These are phyloP conservation scores for Noturus placidus DNA, from an alignment of 2,113 vertebrate species.

Conservation along the genomic window DNA sequence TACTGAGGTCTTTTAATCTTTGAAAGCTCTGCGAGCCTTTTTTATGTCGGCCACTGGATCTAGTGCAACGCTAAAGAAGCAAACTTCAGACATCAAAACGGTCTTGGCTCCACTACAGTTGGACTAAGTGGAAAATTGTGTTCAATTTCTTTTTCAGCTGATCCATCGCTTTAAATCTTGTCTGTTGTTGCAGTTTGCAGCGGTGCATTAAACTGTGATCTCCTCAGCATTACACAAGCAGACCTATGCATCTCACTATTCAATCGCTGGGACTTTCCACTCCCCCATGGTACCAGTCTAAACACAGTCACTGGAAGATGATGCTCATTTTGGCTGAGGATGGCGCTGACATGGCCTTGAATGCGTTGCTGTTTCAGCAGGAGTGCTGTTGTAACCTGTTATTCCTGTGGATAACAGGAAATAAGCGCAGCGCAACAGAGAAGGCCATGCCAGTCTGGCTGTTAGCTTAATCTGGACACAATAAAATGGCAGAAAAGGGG, in stretches of 20 bases:
- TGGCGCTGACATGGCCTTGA: slow-evolving; percentile 8
- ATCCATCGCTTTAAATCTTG: slow-evolving; percentile 17
- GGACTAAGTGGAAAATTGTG: background rate
- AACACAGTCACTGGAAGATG: slow-evolving; percentile 19
- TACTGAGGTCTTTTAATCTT: background rate
- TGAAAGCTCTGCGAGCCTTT: background rate
- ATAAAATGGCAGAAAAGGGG: background rate
- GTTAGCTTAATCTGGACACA: background rate
- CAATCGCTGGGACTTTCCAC: slow-evolving; percentile 12
- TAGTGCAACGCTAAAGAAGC: background rate
- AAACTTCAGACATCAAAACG: background rate
- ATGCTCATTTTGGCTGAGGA: slow-evolving; percentile 13
- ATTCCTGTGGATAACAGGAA: slow-evolving; percentile 30
- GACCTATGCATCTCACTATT: slow-evolving; percentile 13
- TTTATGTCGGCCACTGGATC: background rate
- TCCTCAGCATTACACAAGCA: slow-evolving; percentile 16
- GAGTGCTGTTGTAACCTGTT: background rate
- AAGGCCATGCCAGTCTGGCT: background rate
- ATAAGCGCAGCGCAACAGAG: background rate
- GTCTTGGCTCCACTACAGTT: background rate
- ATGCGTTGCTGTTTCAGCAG: slow-evolving; percentile 22
- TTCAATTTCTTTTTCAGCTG: background rate
- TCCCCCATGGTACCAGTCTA: slow-evolving; percentile 5
- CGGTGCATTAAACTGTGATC: slow-evolving; percentile 37
- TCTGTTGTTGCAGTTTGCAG: slow-evolving; percentile 12